Conservation (phyloP, 2,113 vertebrate genomes). For the Rhea pennata region DNA sequence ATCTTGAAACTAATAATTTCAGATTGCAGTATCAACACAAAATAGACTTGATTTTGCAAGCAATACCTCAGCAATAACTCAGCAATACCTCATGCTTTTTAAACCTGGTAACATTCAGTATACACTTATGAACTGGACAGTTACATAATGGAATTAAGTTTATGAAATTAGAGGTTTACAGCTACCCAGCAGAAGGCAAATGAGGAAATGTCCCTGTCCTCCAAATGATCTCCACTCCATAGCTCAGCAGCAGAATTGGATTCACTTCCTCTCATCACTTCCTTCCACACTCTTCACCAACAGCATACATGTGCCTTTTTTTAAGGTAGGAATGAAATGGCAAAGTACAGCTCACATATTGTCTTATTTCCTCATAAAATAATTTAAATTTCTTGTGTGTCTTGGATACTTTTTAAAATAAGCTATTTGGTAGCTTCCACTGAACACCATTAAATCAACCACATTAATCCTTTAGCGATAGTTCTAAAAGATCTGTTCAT, state of each 20-base stretch:
- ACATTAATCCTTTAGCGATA: neutral
- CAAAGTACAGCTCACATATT: neutral
- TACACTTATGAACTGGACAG: neutral
- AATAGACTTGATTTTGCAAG: neutral
- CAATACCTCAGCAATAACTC: neutral
- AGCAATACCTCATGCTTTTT: neutral
- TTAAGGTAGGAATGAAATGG: neutral
- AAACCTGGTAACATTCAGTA: neutral
- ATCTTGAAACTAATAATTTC: neutral
- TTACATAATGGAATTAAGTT: neutral
- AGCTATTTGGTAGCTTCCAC: neutral
- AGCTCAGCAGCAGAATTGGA: neutral
- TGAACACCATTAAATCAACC: neutral
- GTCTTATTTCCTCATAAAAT: neutral
- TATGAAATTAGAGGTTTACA: neutral
- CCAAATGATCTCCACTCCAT: neutral
- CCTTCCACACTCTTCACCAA: neutral
- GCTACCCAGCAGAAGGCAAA: neutral
- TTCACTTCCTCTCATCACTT: neutral
- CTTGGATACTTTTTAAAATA: neutral
- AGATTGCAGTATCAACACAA: neutral
- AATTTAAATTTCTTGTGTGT: neutral
- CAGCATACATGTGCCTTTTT: accelerated
- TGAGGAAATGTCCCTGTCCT: neutral
- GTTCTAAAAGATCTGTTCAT: neutral